Evolutionary conservation across 2,888 invertebrate species (phyloP).

Genomic region (Conus canariensis): DNA sequence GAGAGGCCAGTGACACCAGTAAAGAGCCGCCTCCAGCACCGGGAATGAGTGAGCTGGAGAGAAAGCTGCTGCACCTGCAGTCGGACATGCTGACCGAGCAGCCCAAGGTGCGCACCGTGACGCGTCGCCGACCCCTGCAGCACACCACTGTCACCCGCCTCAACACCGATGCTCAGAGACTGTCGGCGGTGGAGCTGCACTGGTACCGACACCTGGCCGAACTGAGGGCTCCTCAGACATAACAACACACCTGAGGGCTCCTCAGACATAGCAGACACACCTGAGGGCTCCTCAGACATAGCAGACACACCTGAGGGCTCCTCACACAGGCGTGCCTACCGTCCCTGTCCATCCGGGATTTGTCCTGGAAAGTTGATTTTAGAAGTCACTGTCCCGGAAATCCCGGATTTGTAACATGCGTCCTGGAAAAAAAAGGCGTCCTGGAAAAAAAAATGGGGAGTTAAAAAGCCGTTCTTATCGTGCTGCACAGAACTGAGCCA

Average conservation of each 20-base stretch:
- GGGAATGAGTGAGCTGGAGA: conserved; percentile 53
- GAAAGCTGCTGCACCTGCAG: conserved; percentile 50
- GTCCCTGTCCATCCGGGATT: too few relatives aligned
- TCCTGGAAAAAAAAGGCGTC: too few relatives aligned
- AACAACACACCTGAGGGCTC: too few relatives aligned
- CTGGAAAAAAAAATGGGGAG: too few relatives aligned
- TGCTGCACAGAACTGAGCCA: too few relatives aligned
- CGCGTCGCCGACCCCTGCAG: conserved; percentile 53
- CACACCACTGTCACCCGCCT: conserved; percentile 70
- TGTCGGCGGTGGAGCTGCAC: conserved; percentile 65
- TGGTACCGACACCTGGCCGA: conserved; percentile 60
- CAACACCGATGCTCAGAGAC: conserved; percentile 70
- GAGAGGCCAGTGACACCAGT: background rate
- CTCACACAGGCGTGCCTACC: too few relatives aligned
- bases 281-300: background rate
- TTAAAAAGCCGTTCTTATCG: too few relatives aligned
- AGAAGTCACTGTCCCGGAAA: too few relatives aligned
- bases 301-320: too few relatives aligned
- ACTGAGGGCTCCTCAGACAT: background rate
- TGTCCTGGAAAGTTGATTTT: too few relatives aligned
- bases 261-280: too few relatives aligned
- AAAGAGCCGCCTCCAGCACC: background rate
- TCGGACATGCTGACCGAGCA: conserved; percentile 42
- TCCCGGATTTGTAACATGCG: too few relatives aligned
- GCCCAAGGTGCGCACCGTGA: conserved; percentile 11